Conservation (phyloP, 2,797 vertebrate species). For the Chloroceryle inda region DNA sequence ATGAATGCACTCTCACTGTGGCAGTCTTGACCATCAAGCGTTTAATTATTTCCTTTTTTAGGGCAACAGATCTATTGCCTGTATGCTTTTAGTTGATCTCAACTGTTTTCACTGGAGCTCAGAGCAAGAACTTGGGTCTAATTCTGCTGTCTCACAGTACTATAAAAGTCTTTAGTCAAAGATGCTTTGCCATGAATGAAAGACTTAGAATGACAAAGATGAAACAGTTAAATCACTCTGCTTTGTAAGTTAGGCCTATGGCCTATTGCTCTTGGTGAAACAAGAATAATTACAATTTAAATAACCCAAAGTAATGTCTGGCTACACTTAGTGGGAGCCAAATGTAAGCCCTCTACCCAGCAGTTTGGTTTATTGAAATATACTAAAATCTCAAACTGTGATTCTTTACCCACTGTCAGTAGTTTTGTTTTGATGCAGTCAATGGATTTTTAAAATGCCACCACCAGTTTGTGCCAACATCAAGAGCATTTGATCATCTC, state of each 20-base stretch:
- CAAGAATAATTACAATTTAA: background rate
- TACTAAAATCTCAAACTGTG: background rate
- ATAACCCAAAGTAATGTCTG: background rate
- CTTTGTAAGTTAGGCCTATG: background rate
- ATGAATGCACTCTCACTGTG: background rate
- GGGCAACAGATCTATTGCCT: background rate
- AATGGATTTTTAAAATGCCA: background rate
- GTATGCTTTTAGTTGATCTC: background rate
- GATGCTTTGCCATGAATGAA: background rate
- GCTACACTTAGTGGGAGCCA: background rate
- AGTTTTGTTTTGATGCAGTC: background rate
- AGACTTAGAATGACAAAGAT: background rate
- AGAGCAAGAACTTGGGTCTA: background rate
- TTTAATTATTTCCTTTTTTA: background rate
- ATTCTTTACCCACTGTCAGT: background rate
- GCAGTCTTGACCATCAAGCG: background rate
- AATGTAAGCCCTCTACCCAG: background rate
- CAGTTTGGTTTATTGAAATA: background rate
- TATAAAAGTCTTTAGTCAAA: background rate
- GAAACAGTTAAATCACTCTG: background rate
- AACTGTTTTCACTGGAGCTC: background rate
- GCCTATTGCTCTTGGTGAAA: background rate
- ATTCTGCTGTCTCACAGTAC: background rate
- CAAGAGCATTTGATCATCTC: background rate
- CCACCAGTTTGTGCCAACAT: background rate